Percentiles rank a stretch among this genome's conserved stretches.
phyloP scores from a whole-genome alignment of 2,113 vertebrate species.

The Passer domesticus region DNA sequence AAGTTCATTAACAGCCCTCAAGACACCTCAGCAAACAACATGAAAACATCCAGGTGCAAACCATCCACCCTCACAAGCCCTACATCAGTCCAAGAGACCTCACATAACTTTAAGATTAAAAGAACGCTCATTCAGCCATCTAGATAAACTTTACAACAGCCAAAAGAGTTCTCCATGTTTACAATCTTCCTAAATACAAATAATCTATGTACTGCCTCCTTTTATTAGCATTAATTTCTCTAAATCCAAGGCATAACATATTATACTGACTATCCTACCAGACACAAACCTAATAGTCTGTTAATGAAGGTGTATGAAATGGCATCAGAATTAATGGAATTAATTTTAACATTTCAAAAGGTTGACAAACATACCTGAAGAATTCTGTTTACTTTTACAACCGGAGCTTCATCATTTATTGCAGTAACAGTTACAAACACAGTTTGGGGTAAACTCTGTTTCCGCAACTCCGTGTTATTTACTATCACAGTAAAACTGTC shows the following conservation, averaged over 20 bases:
- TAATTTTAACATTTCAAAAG: not conserved
- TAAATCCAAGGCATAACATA: not conserved
- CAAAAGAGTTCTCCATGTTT: not conserved
- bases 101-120: not conserved
- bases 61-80: not conserved
- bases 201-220: not conserved
- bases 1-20: not conserved
- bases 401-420: constrained; percentile 86
- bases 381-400: constrained; percentile 84
- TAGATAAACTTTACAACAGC: not conserved
- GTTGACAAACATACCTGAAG: constrained; percentile 80
- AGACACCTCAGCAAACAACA: not conserved
- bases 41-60: not conserved
- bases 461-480: constrained; percentile 82
- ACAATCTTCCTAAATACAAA: not conserved
- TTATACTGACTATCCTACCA: not conserved
- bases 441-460: constrained; percentile 80
- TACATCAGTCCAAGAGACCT: not conserved
- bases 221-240: not conserved
- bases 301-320: not conserved
- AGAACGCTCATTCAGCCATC: not conserved
- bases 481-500: constrained; percentile 86
- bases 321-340: not conserved
- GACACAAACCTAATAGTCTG: not conserved
- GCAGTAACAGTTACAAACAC: constrained; percentile 80